Base-by-base conservation (phyloP, 2,888 invertebrate genomes). In the Frankliniella fusca region DNA sequence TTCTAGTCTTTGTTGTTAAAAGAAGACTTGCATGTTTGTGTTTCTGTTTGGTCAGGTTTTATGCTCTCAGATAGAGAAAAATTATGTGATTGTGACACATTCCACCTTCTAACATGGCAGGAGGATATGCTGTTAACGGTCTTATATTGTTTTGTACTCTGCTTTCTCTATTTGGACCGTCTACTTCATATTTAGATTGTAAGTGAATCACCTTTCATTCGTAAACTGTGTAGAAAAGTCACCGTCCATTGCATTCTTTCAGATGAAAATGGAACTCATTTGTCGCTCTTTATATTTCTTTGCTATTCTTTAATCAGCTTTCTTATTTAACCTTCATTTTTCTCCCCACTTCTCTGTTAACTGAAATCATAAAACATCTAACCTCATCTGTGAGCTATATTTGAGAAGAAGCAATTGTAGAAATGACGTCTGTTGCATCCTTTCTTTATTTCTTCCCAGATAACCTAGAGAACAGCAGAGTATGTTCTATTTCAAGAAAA, bases 391-490 rank as follows among this genome's bases (percentile, higher is more conserved):
- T 9, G 8, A 23, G 9, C 9, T 27, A 23, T 27, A 27, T 3
- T 76, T 11, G 9, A 27, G 1, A 11, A 27, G 70, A 61, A 8
- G 23, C 7, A 76, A 27, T 12, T 23, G 8, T 76, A 8, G 70
- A 38, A 2, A 3, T 38, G 5, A 38, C 38, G 5, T 38, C 5
- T 38, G 38, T 38, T 38, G 2, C 38, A 38, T 38, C 38, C 38
- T 38, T 38, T 38, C 38, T 38, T 5, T 3, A 38, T 38, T 38
- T 3, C 5, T 38, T 38, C 15, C 15, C 81, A 85, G 85, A 83
- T 83, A 81, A 83, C 7, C 49, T 85, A 27, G 85, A 85, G 83
- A 84, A 82, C 70, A 83, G 84, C 80, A 83, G 82, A 82, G 81
- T 85, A 12, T 85, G 85, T 80, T 83, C 84, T 20, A 65, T 84